Evolutionary conservation across 2,797 vertebrate species (phyloP), one percentile per base, ranked within the genome.

Genomic region (Cygnus olor): DNA sequence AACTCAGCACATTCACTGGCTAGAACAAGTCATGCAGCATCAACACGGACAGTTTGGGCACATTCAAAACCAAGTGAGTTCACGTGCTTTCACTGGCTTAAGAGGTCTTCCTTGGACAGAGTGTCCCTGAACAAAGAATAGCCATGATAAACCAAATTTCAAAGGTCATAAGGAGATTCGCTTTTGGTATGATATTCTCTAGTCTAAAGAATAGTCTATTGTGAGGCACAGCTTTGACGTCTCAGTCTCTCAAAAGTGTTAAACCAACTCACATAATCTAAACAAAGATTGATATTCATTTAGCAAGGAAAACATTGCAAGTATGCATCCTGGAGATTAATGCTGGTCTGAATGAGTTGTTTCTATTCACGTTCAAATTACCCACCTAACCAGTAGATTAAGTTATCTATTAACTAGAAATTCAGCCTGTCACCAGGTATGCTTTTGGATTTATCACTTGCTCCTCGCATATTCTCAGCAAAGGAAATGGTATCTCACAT

Each of bases 381-480:
- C 36, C 20, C 49, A 71, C 53, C 34, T 74, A 83, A 85, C 40
- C 74, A 88, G 64, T 5, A 93, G 47, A 40, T 76, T 65, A 89
- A 66, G 44, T 45, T 89, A 77, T 82, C 76, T 90, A 60, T 85
- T 95, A 79, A 81, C 11, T 14, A 32, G 68, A 93, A 87, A 90
- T 88, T 57, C 80, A 61, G 64, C 60, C 69, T 82, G 61, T 79
- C 68, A 63, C 47, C 86, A 92, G 88, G 85, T 94, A 80, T 24
- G 45, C 13, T 77, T 92, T 87, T 71, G 58, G 60, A 85, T 82
- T 80, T 68, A 89, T 76, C 64, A 49, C 74, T 90, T 77, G 44
- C 8, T 88, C 60, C 78, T 84, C 83, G 65, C 54, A 40, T 40
- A 69, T 63, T 93, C 72, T 49, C 56, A 89, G 79, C 34, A 69